phyloP scores from a whole-genome alignment of 2,797 vertebrate genomes.

The Dipus sagitta region DNA sequence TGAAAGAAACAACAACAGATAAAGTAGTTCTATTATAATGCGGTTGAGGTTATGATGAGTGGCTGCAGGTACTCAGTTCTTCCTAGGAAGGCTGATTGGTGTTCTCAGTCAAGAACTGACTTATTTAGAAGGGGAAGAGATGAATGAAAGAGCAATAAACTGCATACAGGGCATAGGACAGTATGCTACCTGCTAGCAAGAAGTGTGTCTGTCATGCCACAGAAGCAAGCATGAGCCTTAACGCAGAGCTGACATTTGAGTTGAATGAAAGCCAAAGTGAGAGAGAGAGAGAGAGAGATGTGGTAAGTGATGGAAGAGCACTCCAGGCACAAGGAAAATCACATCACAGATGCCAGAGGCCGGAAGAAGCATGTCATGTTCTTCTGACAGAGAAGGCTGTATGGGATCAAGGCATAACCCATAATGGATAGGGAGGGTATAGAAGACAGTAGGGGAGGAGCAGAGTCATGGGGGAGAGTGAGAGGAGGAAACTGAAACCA shows the following conservation, averaged over 20 bases:
- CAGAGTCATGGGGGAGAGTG: not conserved
- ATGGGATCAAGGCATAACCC: not conserved
- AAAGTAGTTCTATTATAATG: not conserved
- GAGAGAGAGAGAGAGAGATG: too few relatives aligned
- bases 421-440: too few relatives aligned
- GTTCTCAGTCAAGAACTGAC: constrained; percentile 18
- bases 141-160: not conserved
- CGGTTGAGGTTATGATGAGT: not conserved
- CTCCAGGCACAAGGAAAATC: constrained; percentile 9
- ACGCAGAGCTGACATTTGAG: not conserved
- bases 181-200: not conserved
- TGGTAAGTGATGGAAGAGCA: not conserved
- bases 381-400: not conserved
- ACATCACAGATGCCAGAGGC: not conserved
- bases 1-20: not conserved
- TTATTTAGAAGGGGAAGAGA: not conserved
- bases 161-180: too few relatives aligned
- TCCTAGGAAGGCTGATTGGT: constrained; percentile 18
- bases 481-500: not conserved
- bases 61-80: not conserved
- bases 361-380: not conserved
- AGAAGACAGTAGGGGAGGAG: too few relatives aligned
- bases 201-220: not conserved
- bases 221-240: not conserved
- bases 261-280: not conserved